Evolutionary conservation across 37 sponge, comb jelly and placozoan species (phyloP).

Genomic region (Chondrosia reniformis): DNA sequence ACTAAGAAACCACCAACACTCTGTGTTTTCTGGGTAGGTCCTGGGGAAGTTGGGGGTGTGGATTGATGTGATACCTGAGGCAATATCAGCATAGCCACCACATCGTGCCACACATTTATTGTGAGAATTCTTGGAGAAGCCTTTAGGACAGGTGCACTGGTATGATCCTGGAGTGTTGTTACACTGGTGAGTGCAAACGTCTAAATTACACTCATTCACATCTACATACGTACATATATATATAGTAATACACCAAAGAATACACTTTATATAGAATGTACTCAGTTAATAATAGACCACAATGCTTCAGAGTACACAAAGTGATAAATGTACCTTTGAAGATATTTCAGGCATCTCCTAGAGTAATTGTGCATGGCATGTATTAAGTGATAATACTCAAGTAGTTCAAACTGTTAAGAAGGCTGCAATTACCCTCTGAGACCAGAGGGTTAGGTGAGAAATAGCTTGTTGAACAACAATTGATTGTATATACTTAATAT

Average conservation of each 20-base stretch:
- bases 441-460: too few relatives aligned
- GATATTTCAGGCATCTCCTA: too few relatives aligned
- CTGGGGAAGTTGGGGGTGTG: background rate
- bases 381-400: too few relatives aligned
- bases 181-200: background rate
- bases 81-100: background rate
- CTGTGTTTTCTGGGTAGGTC: background rate
- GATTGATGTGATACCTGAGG: constrained; percentile 3
- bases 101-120: background rate
- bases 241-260: background rate
- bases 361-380: too few relatives aligned
- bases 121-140: background rate
- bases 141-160: background rate
- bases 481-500: too few relatives aligned
- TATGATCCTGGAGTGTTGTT: constrained; percentile 1
- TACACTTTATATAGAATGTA: background rate
- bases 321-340: too few relatives aligned
- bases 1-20: constrained; percentile 18
- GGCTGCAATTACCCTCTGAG: too few relatives aligned
- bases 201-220: background rate
- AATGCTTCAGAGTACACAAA: background rate
- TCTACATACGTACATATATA: constrained; percentile 8
- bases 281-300: background rate
- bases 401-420: too few relatives aligned
- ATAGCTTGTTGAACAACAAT: too few relatives aligned